Percentiles rank a stretch among this genome's conserved stretches.
phyloP scores from a whole-genome alignment of 2,113 vertebrate species.

The Bucco capensis region DNA sequence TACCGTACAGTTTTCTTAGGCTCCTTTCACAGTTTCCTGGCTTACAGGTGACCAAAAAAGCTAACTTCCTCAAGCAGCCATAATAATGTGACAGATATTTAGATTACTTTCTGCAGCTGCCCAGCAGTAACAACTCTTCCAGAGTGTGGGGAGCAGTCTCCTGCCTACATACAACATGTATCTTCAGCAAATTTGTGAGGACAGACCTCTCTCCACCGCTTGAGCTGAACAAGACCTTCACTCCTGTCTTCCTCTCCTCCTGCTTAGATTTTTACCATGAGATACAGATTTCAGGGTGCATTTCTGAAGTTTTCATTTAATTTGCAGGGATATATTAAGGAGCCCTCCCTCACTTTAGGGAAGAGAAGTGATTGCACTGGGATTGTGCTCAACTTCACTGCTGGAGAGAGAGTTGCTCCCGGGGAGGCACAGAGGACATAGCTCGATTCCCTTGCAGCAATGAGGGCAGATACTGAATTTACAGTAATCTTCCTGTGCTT shows the following conservation, averaged over 20 bases:
- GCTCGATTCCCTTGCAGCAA: neutral
- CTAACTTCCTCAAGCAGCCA: rapidly evolving
- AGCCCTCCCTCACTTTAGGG: neutral
- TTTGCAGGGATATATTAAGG: neutral
- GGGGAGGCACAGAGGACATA: neutral
- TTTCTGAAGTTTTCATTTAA: neutral
- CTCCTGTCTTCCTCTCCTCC: neutral
- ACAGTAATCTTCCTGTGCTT: neutral
- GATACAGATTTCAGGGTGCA: neutral
- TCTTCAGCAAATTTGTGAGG: neutral
- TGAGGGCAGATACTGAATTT: neutral
- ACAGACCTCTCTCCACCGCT: neutral
- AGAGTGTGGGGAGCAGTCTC: neutral
- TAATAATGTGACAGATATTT: neutral
- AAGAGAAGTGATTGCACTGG: neutral
- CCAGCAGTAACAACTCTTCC: neutral
- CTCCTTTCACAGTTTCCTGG: neutral
- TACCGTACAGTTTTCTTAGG: neutral
- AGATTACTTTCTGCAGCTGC: neutral
- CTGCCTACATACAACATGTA: neutral
- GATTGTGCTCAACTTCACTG: neutral
- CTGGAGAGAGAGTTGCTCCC: neutral
- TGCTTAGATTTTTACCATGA: neutral
- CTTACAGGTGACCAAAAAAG: neutral
- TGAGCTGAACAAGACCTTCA: neutral